Conservation (phyloP, 92 coral and sea anemone genomes). For the Siderastrea siderea region DNA sequence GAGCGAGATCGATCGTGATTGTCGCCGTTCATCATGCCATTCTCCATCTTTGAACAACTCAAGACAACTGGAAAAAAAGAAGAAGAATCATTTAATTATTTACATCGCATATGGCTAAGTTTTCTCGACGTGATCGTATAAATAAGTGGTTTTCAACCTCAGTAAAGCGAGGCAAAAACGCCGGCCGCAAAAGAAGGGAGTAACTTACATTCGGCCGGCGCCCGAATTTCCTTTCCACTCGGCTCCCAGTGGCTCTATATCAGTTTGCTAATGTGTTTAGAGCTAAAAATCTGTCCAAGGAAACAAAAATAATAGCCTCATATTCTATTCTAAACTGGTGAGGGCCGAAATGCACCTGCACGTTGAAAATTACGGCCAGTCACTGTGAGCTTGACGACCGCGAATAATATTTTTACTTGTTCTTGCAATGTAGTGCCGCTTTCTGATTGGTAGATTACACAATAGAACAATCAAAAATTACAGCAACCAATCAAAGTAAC, state of each 20-base stretch:
- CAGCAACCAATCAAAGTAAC: constrained; percentile 43
- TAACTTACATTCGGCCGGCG: constrained; percentile 59
- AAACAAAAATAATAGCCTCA: constrained; percentile 93
- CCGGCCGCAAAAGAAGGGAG: constrained; percentile 68
- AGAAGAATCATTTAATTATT: constrained; percentile 65
- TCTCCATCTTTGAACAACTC: constrained; percentile 80
- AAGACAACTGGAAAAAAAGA: constrained; percentile 59
- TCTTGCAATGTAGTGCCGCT: constrained; percentile 42
- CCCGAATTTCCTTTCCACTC: constrained; percentile 70
- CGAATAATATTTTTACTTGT: constrained; percentile 81
- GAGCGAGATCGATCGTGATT: constrained; percentile 50
- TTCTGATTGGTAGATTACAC: constrained; percentile 71
- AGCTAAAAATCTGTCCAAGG: constrained; percentile 86
- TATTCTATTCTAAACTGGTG: constrained; percentile 98
- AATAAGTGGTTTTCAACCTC: constrained; percentile 59
- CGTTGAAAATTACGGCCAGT: constrained; percentile 48
- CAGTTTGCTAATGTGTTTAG: constrained; percentile 86
- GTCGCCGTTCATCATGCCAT: constrained; percentile 98
- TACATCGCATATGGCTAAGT: constrained; percentile 59
- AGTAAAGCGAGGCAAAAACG: constrained; percentile 44
- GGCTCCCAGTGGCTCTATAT: constrained; percentile 80
- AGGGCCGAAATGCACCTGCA: constrained; percentile 85
- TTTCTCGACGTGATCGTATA: constrained; percentile 53
- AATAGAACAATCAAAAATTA: constrained; percentile 19
- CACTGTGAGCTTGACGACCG: constrained; percentile 69